Conservation (phyloP, 1,140 invertebrate genomes). For the Episyrphus balteatus region DNA sequence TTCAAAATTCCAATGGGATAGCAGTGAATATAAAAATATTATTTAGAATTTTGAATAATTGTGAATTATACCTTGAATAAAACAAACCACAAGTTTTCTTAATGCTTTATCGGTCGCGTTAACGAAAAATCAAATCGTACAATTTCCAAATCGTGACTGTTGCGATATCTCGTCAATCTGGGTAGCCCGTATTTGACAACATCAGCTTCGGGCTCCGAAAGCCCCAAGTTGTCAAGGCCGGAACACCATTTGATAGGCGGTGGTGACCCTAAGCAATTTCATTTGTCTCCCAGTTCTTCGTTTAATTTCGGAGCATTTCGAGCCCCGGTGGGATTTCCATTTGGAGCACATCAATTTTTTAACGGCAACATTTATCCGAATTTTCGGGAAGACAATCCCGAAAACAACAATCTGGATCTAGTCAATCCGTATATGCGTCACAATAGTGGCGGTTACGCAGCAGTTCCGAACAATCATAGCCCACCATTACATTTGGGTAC, state of each 20-base stretch:
- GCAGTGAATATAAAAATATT: too few species aligned
- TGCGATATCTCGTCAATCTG: conserved; percentile 21
- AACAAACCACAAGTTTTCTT: too few species aligned
- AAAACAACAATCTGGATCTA: conserved; percentile 21
- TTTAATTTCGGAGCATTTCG: conserved; percentile 6
- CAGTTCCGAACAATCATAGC: conserved; percentile 13
- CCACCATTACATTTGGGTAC: conserved; percentile 1
- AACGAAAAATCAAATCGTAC: too few species aligned
- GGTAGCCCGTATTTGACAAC: conserved; percentile 33
- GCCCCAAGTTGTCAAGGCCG: conserved; percentile 2
- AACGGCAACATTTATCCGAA: neutral
- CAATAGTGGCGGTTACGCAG: conserved; percentile 26
- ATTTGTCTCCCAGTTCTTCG: neutral
- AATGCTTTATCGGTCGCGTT: too few species aligned
- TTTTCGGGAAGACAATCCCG: neutral
- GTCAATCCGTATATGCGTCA: conserved; percentile 36
- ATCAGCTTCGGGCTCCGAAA: conserved; percentile 16
- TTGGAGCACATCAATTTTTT: neutral
- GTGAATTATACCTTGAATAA: too few species aligned
- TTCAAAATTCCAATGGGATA: too few species aligned
- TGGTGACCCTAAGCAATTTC: neutral
- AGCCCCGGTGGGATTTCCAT: neutral
- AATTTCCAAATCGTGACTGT: too few species aligned
- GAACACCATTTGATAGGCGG: neutral
- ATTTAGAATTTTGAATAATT: too few species aligned